Conservation (phyloP, 2,888 invertebrate species). For the Lochmaea capreae region DNA sequence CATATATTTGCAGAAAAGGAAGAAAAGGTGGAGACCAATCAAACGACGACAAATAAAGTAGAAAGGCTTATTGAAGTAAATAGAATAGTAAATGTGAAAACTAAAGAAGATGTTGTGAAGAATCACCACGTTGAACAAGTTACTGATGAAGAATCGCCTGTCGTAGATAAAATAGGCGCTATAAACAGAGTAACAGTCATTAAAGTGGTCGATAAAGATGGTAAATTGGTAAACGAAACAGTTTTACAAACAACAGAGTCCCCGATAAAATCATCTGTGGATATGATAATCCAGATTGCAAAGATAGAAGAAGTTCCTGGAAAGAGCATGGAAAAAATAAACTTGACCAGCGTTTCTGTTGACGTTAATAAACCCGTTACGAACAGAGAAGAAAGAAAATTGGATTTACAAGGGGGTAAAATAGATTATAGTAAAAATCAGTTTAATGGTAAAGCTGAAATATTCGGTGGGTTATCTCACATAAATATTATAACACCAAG, state of each 20-base stretch:
- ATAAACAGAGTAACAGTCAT: conserved; percentile 77
- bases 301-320: conserved; percentile 50
- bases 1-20: conserved; percentile 67
- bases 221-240: conserved; percentile 41
- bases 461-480: conserved; percentile 61
- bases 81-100: conserved; percentile 76
- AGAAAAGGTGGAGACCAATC: conserved; percentile 50
- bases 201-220: conserved; percentile 73
- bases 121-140: conserved; percentile 65
- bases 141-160: conserved; percentile 70
- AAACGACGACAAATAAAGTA: conserved; percentile 58
- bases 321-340: conserved; percentile 39
- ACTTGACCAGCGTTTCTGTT: conserved; percentile 46
- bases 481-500: conserved; percentile 62
- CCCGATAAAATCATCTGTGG: conserved; percentile 38
- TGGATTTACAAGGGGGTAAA: conserved; percentile 64
- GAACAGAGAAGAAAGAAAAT: conserved; percentile 54
- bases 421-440: conserved; percentile 59
- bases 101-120: conserved; percentile 73
- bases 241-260: conserved; percentile 37
- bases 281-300: conserved; percentile 44
- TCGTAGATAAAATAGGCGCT: conserved; percentile 76
- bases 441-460: conserved; percentile 59
- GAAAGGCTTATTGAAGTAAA: conserved; percentile 77
- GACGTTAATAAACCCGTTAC: conserved; percentile 31